Evolutionary conservation across 2,888 invertebrate species (phyloP), one percentile per base, ranked within the genome.

Genomic region (Apeira syringaria): DNA sequence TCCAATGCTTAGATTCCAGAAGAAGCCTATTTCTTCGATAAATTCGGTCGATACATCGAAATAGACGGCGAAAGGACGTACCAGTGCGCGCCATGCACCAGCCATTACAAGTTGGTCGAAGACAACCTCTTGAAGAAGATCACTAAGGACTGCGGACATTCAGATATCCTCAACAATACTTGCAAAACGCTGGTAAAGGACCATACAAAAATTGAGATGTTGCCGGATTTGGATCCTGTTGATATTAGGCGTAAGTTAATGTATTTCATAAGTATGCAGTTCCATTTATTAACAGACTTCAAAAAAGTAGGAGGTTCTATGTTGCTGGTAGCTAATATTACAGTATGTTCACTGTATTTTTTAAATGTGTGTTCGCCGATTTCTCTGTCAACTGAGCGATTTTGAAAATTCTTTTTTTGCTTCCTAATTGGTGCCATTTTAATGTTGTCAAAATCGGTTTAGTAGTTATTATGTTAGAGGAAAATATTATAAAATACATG

Each of bases 51-150:
- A 1, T 81, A 80, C 43, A 43, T 57, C 1, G 11, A 62, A 1
- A 34, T 61, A 2, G 51, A 68, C 1, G 68, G 66, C 0, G 56
- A 72, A 8, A 84, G 78, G 43, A 3, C 76, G 0, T 79, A 86
- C 55, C 77, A 84, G 50, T 44, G 63, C 5, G 74, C 68, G 0
- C 47, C 71, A 0, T 87, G 86, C 57, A 64, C 74, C 1, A 82
- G 80, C 45, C 45, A 64, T 1, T 82, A 79, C 52, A 64, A 62
- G 1, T 42, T 84, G 2, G 50, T 54, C 1, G 64, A 69, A 0
- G 38, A 72, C 5, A 48, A 61, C 3, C 54, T 72, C 0, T 59
- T 85, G 2, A 32, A 44, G 3, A 74, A 71, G 46, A 47, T 61
- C 2, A 63, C 67, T 0, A 43, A 61, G 6, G 80, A 82, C 47